Conservation (phyloP, 2,113 vertebrate genomes). For the Chlamydotis undulata region DNA sequence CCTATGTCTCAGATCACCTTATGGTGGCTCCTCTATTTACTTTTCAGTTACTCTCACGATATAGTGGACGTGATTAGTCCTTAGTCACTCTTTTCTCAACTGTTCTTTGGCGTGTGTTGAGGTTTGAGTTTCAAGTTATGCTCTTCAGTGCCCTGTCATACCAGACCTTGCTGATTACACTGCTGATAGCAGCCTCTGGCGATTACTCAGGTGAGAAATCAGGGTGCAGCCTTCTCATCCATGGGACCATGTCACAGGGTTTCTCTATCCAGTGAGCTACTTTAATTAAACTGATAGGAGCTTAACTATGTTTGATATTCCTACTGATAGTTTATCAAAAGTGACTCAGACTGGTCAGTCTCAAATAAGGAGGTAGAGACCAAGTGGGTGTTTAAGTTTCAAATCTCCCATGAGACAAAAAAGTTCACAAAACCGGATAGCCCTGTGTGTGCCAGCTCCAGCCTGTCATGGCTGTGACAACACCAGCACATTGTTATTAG, state of each 20-base stretch:
- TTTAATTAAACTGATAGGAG: conserved; percentile 50
- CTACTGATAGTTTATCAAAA: neutral
- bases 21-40: neutral
- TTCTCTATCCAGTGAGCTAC: neutral
- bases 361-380: neutral
- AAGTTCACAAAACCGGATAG: neutral
- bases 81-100: neutral
- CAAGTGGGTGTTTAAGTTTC: neutral
- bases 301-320: neutral
- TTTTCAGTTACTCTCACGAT: neutral
- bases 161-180: neutral
- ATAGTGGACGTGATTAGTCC: neutral
- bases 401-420: neutral
- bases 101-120: neutral
- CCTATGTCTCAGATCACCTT: neutral
- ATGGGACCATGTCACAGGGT: neutral
- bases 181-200: neutral
- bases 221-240: neutral
- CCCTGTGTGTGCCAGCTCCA: neutral
- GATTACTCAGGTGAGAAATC: neutral
- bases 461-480: neutral
- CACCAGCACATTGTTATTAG: neutral
- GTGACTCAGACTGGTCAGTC: neutral
- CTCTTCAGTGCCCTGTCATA: neutral
- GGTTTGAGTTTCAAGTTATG: neutral